Evolutionary conservation across 2,888 invertebrate genomes (phyloP).

Genomic region (Tineola bisselliella): DNA sequence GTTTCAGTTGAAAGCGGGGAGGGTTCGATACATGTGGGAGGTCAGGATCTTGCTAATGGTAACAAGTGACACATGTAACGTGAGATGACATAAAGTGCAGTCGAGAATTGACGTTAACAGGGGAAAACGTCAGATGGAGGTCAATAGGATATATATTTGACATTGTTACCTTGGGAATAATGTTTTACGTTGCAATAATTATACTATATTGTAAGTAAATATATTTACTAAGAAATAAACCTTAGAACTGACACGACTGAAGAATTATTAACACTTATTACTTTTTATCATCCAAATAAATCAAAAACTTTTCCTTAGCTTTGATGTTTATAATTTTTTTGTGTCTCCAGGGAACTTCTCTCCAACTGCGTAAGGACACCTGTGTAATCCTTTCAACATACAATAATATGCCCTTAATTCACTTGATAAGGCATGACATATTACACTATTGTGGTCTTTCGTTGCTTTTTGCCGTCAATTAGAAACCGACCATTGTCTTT

Average conservation of each 20-base stretch:
- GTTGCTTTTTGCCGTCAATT: conserved; percentile 52
- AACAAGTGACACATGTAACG: conserved; percentile 61
- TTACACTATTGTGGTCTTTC: conserved; percentile 50
- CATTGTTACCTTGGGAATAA: not conserved
- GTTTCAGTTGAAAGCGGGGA: conserved; percentile 20
- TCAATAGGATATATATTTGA: not conserved
- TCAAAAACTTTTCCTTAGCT: too few relatives aligned
- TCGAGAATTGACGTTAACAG: conserved; percentile 29
- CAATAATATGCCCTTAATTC: conserved; percentile 63
- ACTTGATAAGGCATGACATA: conserved; percentile 64
- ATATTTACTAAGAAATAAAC: too few relatives aligned
- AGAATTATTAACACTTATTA: too few relatives aligned
- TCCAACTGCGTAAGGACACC: conserved; percentile 39
- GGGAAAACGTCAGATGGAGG: conserved; percentile 7
- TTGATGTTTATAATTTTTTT: not conserved
- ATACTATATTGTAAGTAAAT: too few relatives aligned
- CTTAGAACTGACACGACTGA: too few relatives aligned
- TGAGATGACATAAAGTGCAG: conserved; percentile 61
- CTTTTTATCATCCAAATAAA: not conserved
- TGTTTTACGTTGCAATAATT: too few relatives aligned
- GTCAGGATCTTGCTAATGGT: conserved; percentile 55
- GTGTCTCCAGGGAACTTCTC: not conserved
- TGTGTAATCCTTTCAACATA: conserved; percentile 64
- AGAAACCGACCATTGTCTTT: conserved; percentile 51
- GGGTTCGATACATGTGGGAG: conserved; percentile 39